Evolutionary conservation across 2,797 vertebrate genomes (phyloP).

Genomic region (Chelon labrosus): DNA sequence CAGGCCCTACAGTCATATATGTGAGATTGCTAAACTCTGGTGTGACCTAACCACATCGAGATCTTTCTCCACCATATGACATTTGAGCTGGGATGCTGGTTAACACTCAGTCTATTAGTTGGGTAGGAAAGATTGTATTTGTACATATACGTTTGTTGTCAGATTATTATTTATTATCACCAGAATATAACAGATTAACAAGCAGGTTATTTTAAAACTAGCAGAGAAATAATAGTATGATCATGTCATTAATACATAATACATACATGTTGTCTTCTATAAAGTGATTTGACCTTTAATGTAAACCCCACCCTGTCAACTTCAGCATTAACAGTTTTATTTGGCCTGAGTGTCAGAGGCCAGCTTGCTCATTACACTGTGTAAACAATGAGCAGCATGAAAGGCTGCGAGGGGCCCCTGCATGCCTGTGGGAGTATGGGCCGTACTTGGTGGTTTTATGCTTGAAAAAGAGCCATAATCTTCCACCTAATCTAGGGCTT

Average conservation of each 20-base stretch:
- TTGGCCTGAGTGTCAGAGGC: conserved; percentile 51
- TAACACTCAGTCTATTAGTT: background rate
- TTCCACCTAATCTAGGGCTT: conserved; percentile 75
- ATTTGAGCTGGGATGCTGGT: background rate
- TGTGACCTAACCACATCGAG: conserved; percentile 17
- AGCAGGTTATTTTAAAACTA: background rate
- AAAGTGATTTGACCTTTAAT: conserved; percentile 21
- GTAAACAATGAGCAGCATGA: conserved; percentile 77
- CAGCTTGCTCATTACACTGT: conserved; percentile 60
- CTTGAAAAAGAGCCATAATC: conserved; percentile 77
- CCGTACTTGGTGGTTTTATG: conserved; percentile 77
- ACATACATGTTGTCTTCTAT: background rate
- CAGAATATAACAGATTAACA: conserved; percentile 17
- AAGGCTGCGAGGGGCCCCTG: conserved; percentile 70
- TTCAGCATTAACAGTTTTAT: conserved; percentile 57
- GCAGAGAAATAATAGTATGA: background rate
- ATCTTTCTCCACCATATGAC: conserved; percentile 6
- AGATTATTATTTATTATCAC: background rate
- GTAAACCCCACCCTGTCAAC: conserved; percentile 29
- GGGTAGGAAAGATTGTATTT: background rate
- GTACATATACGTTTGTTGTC: background rate
- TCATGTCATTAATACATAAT: conserved; percentile 13
- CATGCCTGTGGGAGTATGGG: conserved; percentile 76
- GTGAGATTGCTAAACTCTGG: conserved; percentile 27
- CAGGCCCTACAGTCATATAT: conserved; percentile 7